Conservation (phyloP, 2,888 invertebrate genomes). For the Protophormia terraenovae region DNA sequence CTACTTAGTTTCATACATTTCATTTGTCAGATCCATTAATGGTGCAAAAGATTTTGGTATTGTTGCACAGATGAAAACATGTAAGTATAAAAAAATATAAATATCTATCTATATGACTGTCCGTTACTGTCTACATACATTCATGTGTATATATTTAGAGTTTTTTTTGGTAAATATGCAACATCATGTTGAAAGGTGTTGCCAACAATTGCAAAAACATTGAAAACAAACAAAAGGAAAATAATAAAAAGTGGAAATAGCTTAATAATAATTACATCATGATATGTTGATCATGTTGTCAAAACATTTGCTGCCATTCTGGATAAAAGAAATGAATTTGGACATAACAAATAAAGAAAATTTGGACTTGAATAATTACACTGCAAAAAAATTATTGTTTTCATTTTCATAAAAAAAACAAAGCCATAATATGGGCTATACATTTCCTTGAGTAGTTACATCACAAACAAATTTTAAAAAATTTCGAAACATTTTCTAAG, state of each 20-base stretch:
- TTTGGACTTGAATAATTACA: no score
- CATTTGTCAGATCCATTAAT: slow-evolving; percentile 56
- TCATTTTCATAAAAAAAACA: no score
- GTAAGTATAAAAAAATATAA: no score
- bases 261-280: background rate
- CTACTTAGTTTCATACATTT: slow-evolving; percentile 35
- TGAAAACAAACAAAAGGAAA: background rate
- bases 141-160: background rate
- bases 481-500: no score
- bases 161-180: slow-evolving; percentile 33
- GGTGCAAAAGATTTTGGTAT: slow-evolving; percentile 28
- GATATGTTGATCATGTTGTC: background rate
- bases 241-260: no score
- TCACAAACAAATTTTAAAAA: no score
- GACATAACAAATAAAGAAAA: background rate
- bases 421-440: no score
- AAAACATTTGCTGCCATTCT: slow-evolving; percentile 8
- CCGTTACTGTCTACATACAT: background rate
- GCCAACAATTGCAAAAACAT: slow-evolving; percentile 37
- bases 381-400: no score
- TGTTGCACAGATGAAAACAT: slow-evolving; percentile 15
- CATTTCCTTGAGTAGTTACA: no score
- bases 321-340: background rate
- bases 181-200: slow-evolving; percentile 61
- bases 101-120: no score